These are phyloP conservation scores for Amphiprion ocellaris DNA, from an alignment of 2,113 vertebrate species.

Conservation along the genomic window DNA sequence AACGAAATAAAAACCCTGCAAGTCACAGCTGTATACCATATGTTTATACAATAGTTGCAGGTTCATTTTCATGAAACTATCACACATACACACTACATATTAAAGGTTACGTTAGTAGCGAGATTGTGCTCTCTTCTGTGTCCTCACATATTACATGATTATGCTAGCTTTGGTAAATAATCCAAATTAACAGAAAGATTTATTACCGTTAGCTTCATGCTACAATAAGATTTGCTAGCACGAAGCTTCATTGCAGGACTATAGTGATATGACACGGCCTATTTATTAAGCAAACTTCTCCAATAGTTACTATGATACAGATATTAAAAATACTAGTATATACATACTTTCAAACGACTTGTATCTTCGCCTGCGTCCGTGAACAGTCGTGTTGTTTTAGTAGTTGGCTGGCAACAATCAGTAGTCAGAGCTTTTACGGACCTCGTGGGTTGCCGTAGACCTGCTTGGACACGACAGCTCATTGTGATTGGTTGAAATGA, in stretches of 20 bases:
- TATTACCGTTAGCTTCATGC: neutral
- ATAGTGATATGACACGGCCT: neutral
- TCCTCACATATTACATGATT: neutral
- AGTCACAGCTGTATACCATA: neutral
- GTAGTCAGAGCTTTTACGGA: neutral
- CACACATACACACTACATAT: neutral
- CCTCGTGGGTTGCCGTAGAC: conserved; percentile 71
- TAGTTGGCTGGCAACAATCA: neutral
- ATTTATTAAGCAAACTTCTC: rapidly evolving
- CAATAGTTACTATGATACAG: rapidly evolving
- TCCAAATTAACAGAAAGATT: neutral
- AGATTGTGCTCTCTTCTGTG: neutral
- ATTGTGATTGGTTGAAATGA: conserved; percentile 72
- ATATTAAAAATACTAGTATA: rapidly evolving
- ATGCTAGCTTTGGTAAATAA: neutral
- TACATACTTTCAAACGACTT: conserved; percentile 1
- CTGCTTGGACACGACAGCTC: conserved; percentile 84
- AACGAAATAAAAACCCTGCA: neutral
- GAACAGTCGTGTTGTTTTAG: conserved; percentile 16
- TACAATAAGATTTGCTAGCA: neutral
- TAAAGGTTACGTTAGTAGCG: neutral
- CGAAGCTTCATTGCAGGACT: neutral
- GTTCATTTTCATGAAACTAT: neutral
- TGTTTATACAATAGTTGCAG: neutral
- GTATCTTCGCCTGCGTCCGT: neutral